Conservation (phyloP, 2,888 invertebrate genomes). For the Cephonodes hylas region DNA sequence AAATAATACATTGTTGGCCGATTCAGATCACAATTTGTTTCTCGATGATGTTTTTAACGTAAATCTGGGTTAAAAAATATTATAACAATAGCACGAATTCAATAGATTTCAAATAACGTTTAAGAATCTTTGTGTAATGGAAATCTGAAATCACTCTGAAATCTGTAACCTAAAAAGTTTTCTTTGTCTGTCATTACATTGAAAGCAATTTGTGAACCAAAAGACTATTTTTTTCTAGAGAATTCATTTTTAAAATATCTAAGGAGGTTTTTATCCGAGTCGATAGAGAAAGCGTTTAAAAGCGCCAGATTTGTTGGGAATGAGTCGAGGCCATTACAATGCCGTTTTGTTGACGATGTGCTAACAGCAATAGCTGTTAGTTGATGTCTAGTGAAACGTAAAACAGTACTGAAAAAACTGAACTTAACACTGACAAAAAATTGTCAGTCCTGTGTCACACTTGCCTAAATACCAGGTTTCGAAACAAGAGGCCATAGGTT, state of each 20-base stretch:
- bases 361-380: constrained; percentile 19
- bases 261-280: neutral
- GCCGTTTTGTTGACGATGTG: constrained; percentile 25
- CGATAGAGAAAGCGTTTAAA: constrained; percentile 1
- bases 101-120: neutral
- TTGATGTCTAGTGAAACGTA: neutral
- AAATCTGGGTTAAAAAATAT: neutral
- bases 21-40: too few relatives aligned
- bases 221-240: neutral
- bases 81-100: neutral
- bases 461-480: too few relatives aligned
- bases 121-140: neutral
- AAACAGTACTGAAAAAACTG: neutral
- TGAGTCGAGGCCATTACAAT: constrained; percentile 31
- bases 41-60: too few relatives aligned
- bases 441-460: too few relatives aligned
- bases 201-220: neutral
- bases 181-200: neutral
- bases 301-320: constrained; percentile 22
- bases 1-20: too few relatives aligned
- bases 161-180: neutral
- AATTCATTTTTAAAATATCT: neutral
- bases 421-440: too few relatives aligned
- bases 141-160: neutral
- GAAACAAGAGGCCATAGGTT: too few relatives aligned